Evolutionary conservation across 2,888 invertebrate species (phyloP), one percentile per base, ranked within the genome.

Genomic region (Muschampia plurimacula): DNA sequence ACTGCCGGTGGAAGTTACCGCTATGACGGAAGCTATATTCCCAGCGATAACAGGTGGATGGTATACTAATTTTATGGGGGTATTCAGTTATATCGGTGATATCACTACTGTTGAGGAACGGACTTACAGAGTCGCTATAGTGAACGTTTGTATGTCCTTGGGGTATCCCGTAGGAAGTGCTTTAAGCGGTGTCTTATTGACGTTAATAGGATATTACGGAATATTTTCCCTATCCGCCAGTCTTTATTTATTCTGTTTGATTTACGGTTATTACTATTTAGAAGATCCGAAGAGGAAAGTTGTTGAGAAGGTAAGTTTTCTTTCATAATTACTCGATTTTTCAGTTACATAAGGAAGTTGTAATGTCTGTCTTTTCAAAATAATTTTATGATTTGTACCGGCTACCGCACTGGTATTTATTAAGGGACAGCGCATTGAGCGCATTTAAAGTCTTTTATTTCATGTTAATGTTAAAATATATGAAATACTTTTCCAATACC

Each of bases 161-260:
- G 98, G 98, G 0, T 97, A 97, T 67, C 98, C 98, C 0, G 95
- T 98, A 10, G 98, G 98, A 0, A 97, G 98, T 91, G 97, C 98
- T 0, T 90, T 97, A 13, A 98, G 98, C 78, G 98, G 98, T 0
- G 95, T 98, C 7, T 89, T 98, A 73, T 82, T 96, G 67, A 94
- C 91, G 80, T 93, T 96, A 92, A 95, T 97, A 64, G 97, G 97
- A 0, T 98, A 97, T 83, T 97, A 97, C 82, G 97, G 97, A 15
- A 96, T 97, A 9, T 97, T 97, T 85, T 95, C 96, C 0, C 95
- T 97, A 76, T 97, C 97, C 13, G 96, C 97, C 0, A 89, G 94
- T 7, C 93, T 97, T 77, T 97, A 97, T 86, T 84, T 97, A 41
- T 92, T 97, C 76, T 96, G 97, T 79, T 95, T 98, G 79, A 85